Conservation (phyloP, 2,888 invertebrate species). For the Zygothrica quintamaculata region DNA sequence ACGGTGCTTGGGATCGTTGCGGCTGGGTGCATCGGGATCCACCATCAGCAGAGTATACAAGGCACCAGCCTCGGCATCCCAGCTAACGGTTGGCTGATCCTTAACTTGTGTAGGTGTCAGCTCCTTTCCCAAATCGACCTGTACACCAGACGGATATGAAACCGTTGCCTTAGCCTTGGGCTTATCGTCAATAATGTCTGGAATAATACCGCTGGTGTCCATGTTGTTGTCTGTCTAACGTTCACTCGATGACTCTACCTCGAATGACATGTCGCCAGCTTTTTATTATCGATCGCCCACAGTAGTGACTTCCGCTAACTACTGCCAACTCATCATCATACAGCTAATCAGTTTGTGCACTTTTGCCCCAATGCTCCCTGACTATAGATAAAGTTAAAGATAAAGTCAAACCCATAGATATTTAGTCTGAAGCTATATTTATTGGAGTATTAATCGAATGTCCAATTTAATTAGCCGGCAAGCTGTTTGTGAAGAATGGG, state of each 20-base stretch:
- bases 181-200: slow-evolving; percentile 78
- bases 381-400: slow-evolving; percentile 52
- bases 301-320: not conserved
- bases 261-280: slow-evolving; percentile 30
- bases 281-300: slow-evolving; percentile 48
- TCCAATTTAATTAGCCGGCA: slow-evolving; percentile 21
- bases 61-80: slow-evolving; percentile 74
- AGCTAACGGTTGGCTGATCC: slow-evolving; percentile 80
- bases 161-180: slow-evolving; percentile 72
- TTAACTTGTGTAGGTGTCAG: slow-evolving; percentile 89
- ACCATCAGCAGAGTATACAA: slow-evolving; percentile 82
- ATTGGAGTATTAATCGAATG: slow-evolving; percentile 1
- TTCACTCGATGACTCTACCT: slow-evolving; percentile 55
- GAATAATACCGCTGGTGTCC: slow-evolving; percentile 79
- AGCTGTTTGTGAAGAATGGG: slow-evolving; percentile 83
- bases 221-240: slow-evolving; percentile 59
- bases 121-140: slow-evolving; percentile 88
- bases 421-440: no score
- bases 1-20: slow-evolving; percentile 90
- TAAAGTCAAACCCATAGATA: slow-evolving; percentile 35
- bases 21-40: slow-evolving; percentile 95
- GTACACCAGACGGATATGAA: slow-evolving; percentile 82
- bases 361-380: slow-evolving; percentile 42
- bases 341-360: slow-evolving; percentile 59
- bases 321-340: slow-evolving; percentile 18